Evolutionary conservation across 2,797 vertebrate species (phyloP).

Genomic region (Neosilurus mollespiculum): DNA sequence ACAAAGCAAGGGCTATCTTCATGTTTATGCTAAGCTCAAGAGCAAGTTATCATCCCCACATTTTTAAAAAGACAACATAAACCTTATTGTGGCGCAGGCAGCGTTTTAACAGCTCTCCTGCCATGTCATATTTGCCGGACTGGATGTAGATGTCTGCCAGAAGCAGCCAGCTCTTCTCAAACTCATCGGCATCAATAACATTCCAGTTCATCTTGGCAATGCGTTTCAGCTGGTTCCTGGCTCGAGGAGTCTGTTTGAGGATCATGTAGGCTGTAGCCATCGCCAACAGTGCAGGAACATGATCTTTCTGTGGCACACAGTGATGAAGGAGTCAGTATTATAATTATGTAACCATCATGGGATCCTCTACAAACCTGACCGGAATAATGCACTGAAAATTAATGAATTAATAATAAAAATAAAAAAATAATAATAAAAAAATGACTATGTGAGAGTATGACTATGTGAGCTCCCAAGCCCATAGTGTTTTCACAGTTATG

Average conservation of each 20-base stretch:
- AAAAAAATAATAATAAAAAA: no score
- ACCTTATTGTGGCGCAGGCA: slow-evolving; percentile 94
- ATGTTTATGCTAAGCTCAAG: neutral
- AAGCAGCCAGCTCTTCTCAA: slow-evolving; percentile 97
- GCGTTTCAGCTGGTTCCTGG: slow-evolving; percentile 93
- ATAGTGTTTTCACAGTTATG: neutral
- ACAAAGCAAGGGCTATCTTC: neutral
- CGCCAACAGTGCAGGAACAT: slow-evolving; percentile 90
- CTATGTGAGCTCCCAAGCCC: neutral
- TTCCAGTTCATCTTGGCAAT: slow-evolving; percentile 97
- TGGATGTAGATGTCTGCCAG: slow-evolving; percentile 98
- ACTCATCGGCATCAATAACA: slow-evolving; percentile 91
- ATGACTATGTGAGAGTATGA: no score
- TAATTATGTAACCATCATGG: neutral
- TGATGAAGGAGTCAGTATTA: neutral
- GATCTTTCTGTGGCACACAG: slow-evolving; percentile 81
- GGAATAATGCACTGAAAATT: neutral
- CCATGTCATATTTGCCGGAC: slow-evolving; percentile 94
- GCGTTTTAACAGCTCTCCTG: slow-evolving; percentile 86
- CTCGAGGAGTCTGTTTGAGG: slow-evolving; percentile 91
- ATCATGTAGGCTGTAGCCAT: slow-evolving; percentile 98
- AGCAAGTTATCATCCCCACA: neutral
- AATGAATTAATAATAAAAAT: neutral
- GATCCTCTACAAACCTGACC: neutral
- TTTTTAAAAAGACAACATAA: neutral